These are phyloP conservation scores for Apotomis capreana DNA, from an alignment of 2,888 invertebrate species.

Conservation along the genomic window DNA sequence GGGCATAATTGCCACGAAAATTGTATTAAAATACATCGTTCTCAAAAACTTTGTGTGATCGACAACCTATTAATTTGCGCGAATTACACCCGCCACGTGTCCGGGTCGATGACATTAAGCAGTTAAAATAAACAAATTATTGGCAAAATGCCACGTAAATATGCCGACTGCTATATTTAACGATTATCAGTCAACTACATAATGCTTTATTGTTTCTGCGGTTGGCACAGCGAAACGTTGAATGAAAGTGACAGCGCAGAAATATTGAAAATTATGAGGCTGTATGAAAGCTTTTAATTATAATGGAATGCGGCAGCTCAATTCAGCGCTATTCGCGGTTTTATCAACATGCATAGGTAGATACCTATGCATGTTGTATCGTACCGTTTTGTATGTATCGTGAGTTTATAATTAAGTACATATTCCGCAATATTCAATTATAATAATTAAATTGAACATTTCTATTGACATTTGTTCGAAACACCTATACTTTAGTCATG, in stretches of 20 bases:
- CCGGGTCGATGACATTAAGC: slow-evolving; percentile 28
- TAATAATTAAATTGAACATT: too few relatives aligned
- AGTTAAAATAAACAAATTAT: slow-evolving; percentile 32
- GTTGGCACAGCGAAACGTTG: background rate
- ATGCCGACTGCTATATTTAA: background rate
- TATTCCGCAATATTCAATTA: too few relatives aligned
- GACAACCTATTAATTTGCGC: slow-evolving; percentile 20
- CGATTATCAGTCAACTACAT: slow-evolving; percentile 5
- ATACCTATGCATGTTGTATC: too few relatives aligned
- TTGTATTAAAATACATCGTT: background rate
- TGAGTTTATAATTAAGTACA: too few relatives aligned
- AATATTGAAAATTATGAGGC: background rate
- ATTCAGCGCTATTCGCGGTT: background rate
- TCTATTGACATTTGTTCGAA: too few relatives aligned
- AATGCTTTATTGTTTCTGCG: slow-evolving; percentile 8
- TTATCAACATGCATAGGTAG: background rate
- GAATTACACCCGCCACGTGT: slow-evolving; percentile 16
- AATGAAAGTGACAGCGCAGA: background rate
- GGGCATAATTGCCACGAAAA: background rate
- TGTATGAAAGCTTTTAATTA: background rate
- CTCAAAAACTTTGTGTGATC: slow-evolving; percentile 1
- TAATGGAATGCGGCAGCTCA: background rate
- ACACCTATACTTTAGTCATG: too few relatives aligned
- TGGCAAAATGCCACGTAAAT: slow-evolving; percentile 31
- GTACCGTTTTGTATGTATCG: background rate